Base-by-base conservation (phyloP, 2,113 vertebrate genomes). In the Leucopsar rothschildi region DNA sequence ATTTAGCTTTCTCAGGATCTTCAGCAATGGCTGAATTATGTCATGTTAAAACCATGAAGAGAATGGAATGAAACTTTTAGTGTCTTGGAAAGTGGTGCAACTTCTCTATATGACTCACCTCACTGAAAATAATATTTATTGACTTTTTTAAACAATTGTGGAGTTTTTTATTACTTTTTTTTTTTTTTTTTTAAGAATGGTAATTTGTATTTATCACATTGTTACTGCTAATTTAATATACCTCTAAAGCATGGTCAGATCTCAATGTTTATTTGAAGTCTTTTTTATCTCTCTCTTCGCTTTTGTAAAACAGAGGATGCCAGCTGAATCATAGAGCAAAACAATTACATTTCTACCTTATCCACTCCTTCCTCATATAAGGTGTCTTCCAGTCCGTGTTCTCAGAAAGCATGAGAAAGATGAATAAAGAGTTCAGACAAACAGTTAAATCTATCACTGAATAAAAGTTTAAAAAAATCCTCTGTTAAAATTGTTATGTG, bases 111-210 rank as follows among this genome's bases (percentile, higher is more conserved):
- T 24, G 5, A 47, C 29, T 78, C 33, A 28, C 2, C 1, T 81
- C 12, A 59, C 3, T 61, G 13, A n/a, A 71, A 55, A 79, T 45
- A 44, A 16, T 16, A 50, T 11, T 28, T 77, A 20, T 9, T 70
- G 14, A 53, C 7, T 16, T 24, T 60, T 71, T 44, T 44, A 1
- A 3, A 50, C 37, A 9, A 21, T 25, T 0, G 1, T 45, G 3
- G 10, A 2, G 1, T 6, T 75, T 60, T 52, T 39, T 7, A 16
- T 15, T 31, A 15, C 4, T 69, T 33, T 7, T 72, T 80, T 72
- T 6, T 69, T 33, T 7, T 72, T 80, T 72, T 6, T 72, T 76
- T 4, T 10, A 53, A 60, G 29, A 66, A 66, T 59, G 2, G 15
- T 2, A 33, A 31, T 35, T 90, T 83, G 2, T 15, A n/a, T 56